Evolutionary conservation across 2,888 invertebrate species (phyloP).

Genomic region (Dolichopus griseipennis): DNA sequence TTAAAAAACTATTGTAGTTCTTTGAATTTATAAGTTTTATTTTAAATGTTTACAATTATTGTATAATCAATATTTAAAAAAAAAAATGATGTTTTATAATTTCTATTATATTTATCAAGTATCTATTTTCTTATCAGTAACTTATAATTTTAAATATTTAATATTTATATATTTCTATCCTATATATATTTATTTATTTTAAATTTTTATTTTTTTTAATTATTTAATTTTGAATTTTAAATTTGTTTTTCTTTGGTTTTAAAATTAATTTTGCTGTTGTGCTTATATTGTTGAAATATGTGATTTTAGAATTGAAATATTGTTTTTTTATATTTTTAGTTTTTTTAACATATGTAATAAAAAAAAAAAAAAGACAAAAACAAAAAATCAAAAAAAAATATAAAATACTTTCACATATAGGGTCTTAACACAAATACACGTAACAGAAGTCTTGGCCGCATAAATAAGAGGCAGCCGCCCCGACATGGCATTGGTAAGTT

Average conservation of each 20-base stretch:
- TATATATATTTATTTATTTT: neutral
- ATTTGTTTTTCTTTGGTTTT: neutral
- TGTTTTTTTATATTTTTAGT: slow-evolving; percentile 14
- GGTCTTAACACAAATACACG: slow-evolving; percentile 46
- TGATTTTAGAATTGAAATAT: slow-evolving; percentile 18
- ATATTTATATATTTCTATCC: too few relatives aligned
- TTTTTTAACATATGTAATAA: slow-evolving; percentile 14
- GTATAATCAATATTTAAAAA: too few relatives aligned
- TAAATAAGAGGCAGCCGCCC: slow-evolving; percentile 45
- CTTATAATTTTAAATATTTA: too few relatives aligned
- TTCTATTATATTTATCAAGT: too few relatives aligned
- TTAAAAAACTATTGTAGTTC: too few relatives aligned
- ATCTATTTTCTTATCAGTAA: too few relatives aligned
- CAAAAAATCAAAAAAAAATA: slow-evolving; percentile 13
- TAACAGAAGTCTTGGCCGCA: slow-evolving; percentile 46
- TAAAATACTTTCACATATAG: slow-evolving; percentile 35
- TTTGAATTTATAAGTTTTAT: too few relatives aligned
- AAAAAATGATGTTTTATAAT: too few relatives aligned
- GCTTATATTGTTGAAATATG: slow-evolving; percentile 11
- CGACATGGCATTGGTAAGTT: slow-evolving; percentile 46
- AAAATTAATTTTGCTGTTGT: neutral
- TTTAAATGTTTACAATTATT: too few relatives aligned
- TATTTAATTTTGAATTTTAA: neutral
- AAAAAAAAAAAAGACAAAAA: slow-evolving; percentile 16
- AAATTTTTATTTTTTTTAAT: neutral